A percentile compares a stretch with the other conserved stretches of the same genome.
These are phyloP conservation scores for Zoanthus sansibaricus DNA, from an alignment of 92 coral and sea anemone species.

Conservation along the genomic window DNA sequence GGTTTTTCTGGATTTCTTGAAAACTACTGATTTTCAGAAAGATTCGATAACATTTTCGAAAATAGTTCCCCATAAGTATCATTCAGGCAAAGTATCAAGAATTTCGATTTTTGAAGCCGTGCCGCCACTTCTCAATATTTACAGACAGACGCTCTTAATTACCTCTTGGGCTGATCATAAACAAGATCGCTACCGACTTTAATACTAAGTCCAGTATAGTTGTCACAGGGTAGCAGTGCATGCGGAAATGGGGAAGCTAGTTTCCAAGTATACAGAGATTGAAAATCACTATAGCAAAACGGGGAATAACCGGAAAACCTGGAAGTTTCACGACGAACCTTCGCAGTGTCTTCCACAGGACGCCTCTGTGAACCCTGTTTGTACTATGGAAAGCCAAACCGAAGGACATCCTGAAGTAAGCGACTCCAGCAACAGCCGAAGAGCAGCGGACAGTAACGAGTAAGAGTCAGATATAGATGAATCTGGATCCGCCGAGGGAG, in stretches of 20 bases:
- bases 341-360: constrained; percentile 45
- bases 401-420: neutral
- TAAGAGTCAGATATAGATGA: neutral
- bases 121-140: too few species aligned
- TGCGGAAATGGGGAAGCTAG: constrained; percentile 45
- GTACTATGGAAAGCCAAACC: constrained; percentile 56
- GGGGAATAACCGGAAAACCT: constrained; percentile 50
- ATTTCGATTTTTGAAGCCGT: too few species aligned
- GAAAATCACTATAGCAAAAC: constrained; percentile 60
- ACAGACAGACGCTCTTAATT: too few species aligned
- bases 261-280: constrained; percentile 33
- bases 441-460: neutral
- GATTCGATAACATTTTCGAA: too few species aligned
- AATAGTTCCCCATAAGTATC: too few species aligned
- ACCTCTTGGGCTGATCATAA: constrained; percentile 32
- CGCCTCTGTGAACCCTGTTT: constrained; percentile 51
- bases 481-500: neutral
- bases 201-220: too few species aligned
- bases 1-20: too few species aligned
- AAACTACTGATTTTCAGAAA: too few species aligned
- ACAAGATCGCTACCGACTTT: constrained; percentile 32
- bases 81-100: too few species aligned
- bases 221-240: constrained; percentile 57
- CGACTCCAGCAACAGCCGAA: neutral
- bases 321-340: constrained; percentile 63